Conservation (phyloP, 2,888 invertebrate species). For the Sphaerophoria taeniata region DNA sequence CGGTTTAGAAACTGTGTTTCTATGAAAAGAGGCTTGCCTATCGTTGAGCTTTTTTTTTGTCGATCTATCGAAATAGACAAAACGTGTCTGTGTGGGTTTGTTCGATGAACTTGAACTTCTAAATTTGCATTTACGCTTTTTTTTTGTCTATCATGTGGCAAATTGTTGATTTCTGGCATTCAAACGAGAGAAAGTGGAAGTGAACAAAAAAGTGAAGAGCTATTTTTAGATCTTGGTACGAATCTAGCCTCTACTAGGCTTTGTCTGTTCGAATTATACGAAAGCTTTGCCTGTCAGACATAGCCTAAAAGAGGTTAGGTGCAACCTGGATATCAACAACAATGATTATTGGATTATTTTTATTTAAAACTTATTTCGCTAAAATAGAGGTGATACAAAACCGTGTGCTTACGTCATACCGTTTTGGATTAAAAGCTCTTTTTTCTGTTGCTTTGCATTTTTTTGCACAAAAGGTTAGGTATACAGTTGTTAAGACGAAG, state of each 20-base stretch:
- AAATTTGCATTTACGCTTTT: slow-evolving; percentile 46
- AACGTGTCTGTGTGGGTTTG: slow-evolving; percentile 18
- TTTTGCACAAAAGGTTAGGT: not conserved
- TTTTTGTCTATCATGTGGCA: slow-evolving; percentile 49
- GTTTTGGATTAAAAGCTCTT: slow-evolving; percentile 25
- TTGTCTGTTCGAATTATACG: slow-evolving; percentile 83
- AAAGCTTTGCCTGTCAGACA: slow-evolving; percentile 82
- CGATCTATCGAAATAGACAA: not conserved
- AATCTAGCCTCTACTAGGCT: slow-evolving; percentile 87
- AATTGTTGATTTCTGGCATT: slow-evolving; percentile 28
- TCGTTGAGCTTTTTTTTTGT: slow-evolving; percentile 47
- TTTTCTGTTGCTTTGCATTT: not conserved
- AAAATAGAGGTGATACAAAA: not conserved
- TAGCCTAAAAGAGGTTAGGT: slow-evolving; percentile 87
- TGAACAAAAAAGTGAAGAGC: slow-evolving; percentile 6
- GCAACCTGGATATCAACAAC: slow-evolving; percentile 80
- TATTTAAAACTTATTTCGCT: not conserved
- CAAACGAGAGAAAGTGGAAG: slow-evolving; percentile 56
- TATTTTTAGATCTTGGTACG: slow-evolving; percentile 76
- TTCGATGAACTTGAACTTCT: slow-evolving; percentile 81
- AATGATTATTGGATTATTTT: not conserved
- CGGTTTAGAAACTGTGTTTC: slow-evolving; percentile 48
- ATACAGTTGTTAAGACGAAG: slow-evolving; percentile 33
- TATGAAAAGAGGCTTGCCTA: slow-evolving; percentile 50
- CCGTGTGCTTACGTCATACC: slow-evolving; percentile 32